A percentile compares a stretch with the other conserved stretches of the same genome.
Conservation (phyloP, 2,888 invertebrate genomes). For the Gastracanthus pulcherrimus region DNA sequence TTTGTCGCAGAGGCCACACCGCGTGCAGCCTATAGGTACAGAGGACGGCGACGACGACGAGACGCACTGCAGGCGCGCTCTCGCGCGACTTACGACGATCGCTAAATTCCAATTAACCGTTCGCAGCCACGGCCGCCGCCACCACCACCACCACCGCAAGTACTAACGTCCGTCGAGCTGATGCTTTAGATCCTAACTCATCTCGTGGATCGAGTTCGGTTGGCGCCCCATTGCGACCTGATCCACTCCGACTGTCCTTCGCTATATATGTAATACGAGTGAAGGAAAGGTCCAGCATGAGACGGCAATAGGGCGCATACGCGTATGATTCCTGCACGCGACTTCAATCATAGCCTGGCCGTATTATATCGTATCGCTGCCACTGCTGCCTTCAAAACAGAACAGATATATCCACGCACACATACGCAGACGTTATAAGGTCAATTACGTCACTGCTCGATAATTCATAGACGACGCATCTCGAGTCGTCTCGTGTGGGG, state of each 20-base stretch:
- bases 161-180: background rate
- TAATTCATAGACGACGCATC: background rate
- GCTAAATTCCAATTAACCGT: conserved; percentile 73
- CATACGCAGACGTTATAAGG: too few relatives aligned
- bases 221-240: background rate
- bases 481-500: too few relatives aligned
- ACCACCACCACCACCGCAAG: too few relatives aligned
- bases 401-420: background rate
- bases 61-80: background rate
- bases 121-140: conserved; percentile 39
- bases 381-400: background rate
- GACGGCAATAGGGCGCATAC: too few relatives aligned
- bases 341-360: background rate
- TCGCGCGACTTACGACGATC: conserved; percentile 67
- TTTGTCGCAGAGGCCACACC: conserved; percentile 63
- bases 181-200: background rate
- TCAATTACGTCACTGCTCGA: background rate
- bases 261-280: too few relatives aligned
- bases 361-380: too few relatives aligned
- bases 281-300: too few relatives aligned
- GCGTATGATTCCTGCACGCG: background rate
- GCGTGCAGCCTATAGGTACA: background rate
- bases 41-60: background rate
- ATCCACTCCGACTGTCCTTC: background rate
- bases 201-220: background rate